These are phyloP conservation scores for Cosmia trapezina DNA, from an alignment of 2,888 invertebrate genomes.

Conservation along the genomic window DNA sequence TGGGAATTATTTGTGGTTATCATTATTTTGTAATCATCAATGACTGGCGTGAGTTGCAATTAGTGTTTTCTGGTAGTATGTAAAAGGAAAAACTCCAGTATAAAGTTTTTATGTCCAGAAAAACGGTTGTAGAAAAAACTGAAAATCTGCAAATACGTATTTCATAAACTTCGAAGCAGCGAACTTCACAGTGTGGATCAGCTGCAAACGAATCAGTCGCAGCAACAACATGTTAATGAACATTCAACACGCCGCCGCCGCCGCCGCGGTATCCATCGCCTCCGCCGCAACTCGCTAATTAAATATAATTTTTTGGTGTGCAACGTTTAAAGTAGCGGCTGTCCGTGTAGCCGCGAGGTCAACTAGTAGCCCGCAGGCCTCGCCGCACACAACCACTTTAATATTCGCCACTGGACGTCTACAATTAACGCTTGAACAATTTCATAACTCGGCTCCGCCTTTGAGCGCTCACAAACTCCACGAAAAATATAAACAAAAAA, in stretches of 20 bases:
- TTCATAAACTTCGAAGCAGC: conserved; percentile 6
- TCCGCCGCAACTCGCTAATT: conserved; percentile 76
- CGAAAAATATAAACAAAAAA: conserved; percentile 75
- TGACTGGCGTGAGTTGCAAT: background rate
- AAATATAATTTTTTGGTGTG: conserved; percentile 81
- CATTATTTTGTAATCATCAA: conserved; percentile 23
- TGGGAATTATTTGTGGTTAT: conserved; percentile 19
- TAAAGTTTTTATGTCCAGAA: background rate
- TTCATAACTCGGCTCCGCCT: conserved; percentile 88
- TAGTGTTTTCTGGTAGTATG: background rate
- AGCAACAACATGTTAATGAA: conserved; percentile 59
- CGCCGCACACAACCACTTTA: conserved; percentile 81
- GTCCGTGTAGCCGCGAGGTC: conserved; percentile 78
- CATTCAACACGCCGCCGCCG: conserved; percentile 67
- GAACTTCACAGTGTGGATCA: conserved; percentile 12
- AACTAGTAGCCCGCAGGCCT: conserved; percentile 83
- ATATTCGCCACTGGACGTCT: conserved; percentile 89
- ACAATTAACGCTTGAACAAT: conserved; percentile 90
- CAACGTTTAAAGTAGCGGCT: conserved; percentile 73
- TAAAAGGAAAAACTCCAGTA: background rate
- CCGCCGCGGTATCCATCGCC: conserved; percentile 68
- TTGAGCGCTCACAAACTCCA: conserved; percentile 82
- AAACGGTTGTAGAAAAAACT: background rate
- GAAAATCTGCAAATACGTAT: background rate
- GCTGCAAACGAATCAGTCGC: conserved; percentile 41